A percentile compares a stretch with the other conserved stretches of the same genome.
phyloP scores from a whole-genome alignment of 1,140 invertebrate species.

The Heliconius eleuchia region DNA sequence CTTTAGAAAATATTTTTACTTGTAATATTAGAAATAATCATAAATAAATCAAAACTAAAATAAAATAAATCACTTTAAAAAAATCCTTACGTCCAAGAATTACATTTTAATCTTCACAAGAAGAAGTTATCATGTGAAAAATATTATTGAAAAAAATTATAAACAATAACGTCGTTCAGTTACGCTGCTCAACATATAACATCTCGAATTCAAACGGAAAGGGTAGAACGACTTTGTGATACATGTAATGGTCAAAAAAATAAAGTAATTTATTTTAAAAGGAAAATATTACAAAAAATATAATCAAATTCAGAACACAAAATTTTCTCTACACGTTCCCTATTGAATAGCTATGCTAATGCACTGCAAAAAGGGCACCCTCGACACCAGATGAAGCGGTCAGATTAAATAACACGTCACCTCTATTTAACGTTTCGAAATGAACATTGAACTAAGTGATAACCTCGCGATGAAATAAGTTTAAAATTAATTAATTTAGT shows the following conservation, averaged over 20 bases:
- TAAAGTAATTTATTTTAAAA: not conserved
- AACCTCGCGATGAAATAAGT: not conserved
- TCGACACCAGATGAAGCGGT: constrained; percentile 3
- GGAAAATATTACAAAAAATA: not conserved
- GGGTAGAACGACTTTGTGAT: too few relatives aligned
- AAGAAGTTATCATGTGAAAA: too few relatives aligned
- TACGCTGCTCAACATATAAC: not conserved
- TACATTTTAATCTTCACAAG: too few relatives aligned
- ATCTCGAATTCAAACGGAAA: too few relatives aligned
- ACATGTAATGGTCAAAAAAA: not conserved
- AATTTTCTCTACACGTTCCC: not conserved
- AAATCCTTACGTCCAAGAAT: too few relatives aligned
- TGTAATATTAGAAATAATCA: too few relatives aligned
- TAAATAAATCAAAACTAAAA: too few relatives aligned
- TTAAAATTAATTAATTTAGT: too few relatives aligned
- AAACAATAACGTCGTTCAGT: too few relatives aligned
- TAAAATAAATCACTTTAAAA: too few relatives aligned
- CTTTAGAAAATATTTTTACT: too few relatives aligned
- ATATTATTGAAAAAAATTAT: too few relatives aligned
- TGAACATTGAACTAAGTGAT: not conserved
- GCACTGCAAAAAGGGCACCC: constrained; percentile 1
- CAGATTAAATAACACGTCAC: constrained; percentile 12
- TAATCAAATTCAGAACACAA: not conserved
- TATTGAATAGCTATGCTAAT: not conserved
- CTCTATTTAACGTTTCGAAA: not conserved